Evolutionary conservation across 2,888 invertebrate species (phyloP).

Genomic region (Pammene fasciana): DNA sequence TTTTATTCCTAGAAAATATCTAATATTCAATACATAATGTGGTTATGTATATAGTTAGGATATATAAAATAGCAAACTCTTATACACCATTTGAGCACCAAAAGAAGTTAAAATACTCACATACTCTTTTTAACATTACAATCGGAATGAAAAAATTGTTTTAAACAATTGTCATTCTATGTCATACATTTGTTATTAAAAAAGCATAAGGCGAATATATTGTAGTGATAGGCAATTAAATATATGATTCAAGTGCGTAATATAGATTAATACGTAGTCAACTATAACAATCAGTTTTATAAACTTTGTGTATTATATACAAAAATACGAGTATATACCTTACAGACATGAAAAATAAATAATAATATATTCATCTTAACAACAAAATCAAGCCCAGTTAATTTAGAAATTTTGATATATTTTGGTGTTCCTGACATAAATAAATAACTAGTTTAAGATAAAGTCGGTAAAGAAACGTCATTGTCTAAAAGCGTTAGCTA

Average conservation of each 20-base stretch:
- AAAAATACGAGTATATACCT: neutral
- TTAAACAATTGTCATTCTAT: conserved; percentile 1
- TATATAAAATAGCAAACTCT: conserved; percentile 35
- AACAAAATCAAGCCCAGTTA: too few species aligned
- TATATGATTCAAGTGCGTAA: neutral
- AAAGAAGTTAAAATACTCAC: conserved; percentile 5
- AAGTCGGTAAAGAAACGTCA: neutral
- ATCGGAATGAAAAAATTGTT: neutral
- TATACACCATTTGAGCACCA: conserved; percentile 47
- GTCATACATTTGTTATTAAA: neutral
- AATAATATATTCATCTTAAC: neutral
- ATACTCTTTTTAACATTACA: conserved; percentile 1
- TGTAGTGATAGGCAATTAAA: neutral
- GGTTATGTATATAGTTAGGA: conserved; percentile 38
- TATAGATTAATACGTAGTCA: neutral
- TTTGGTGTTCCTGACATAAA: too few species aligned
- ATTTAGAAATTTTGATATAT: too few species aligned
- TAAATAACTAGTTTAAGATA: too few species aligned
- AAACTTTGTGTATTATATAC: conserved; percentile 2
- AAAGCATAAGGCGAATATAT: neutral
- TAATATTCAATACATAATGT: conserved; percentile 35
- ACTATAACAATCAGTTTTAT: neutral
- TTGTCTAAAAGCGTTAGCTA: neutral
- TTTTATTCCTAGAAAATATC: conserved; percentile 36
- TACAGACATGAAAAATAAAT: neutral